Base-by-base conservation (phyloP, 2,888 invertebrate species). In the Exephanes ischioxanthus region DNA sequence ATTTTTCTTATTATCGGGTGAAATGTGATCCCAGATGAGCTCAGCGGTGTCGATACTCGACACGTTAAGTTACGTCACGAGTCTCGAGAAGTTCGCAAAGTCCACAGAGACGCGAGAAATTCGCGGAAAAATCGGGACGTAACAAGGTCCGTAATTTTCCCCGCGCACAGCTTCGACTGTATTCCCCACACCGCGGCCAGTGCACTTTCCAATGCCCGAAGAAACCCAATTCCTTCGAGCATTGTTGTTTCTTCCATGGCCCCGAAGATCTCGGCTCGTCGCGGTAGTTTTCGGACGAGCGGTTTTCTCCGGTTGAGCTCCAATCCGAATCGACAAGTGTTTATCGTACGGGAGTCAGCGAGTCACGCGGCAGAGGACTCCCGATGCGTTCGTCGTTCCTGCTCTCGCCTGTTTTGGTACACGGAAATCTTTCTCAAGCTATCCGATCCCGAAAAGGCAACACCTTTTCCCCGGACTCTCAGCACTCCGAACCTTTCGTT, bases 391-490 rank as follows among this genome's bases (percentile, higher is more conserved):
- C 53, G 55, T 66, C 53, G 71, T 26, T 61, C 61, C 61, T 70
- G 37, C 68, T 70, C 63, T 76, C 33, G 45, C 30, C 37, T 41
- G 51, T 14, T 26, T 7, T 22, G 33, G 53, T 22, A 79, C 63
- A 48, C 77, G 83, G 48, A 86, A 85, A 82, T 84, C 86, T 81
- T 73, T 80, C 77, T 67, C 80, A 72, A 86, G 85, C 81, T 85
- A 85, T 86, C 79, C 82, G 86, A 88, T 83, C 87, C 83, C 78
- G 67, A 85, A 83, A 87, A 85, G 16, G 16, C 16, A 48, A 76
- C 86, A 77, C 77, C 84, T 83, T 73, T 80, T 72, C 73, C 73
- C 71, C 77, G 79, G 85, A 80, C 72, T 80, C 83, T 81, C 85
- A 73, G 86, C 84, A 82, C 53, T 77, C 72, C 33, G 55, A 58